Base-by-base conservation (phyloP, 2,113 vertebrate species). In the Stigmatopora nigra region DNA sequence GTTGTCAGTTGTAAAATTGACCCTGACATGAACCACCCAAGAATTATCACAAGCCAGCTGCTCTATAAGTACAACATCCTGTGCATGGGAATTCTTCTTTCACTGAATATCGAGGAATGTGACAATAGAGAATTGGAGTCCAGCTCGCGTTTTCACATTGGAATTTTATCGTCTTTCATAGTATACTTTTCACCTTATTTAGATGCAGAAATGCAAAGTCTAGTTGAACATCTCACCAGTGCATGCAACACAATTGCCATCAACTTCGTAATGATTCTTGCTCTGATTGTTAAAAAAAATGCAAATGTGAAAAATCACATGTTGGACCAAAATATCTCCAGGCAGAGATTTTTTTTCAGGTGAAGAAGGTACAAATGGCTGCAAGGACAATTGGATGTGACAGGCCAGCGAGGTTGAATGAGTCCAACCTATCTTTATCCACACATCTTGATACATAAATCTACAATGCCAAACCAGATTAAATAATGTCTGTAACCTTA, bases 381-480 rank as follows among this genome's bases (percentile, higher is more conserved):
- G 66, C 77, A 69, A 66, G 63, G 61, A 64, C 70, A 68, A 59
- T 20, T 38, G 69, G n/a, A 25, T 64, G 62, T 66, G 71, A 45
- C 67, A 76, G 72, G 69, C 44, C 51, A 35, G 31, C 9, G 5
- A 64, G 71, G 73, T 61, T 63, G 75, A 62, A 22, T 35, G 14
- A 17, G 56, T 16, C 31, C 49, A 1, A 70, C 67, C 6, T 9
- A 16, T 31, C 25, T 31, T 31, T 31, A 31, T 53, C 69, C 81
- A 70, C 76, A 79, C 80, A 71, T 46, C 45, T 44, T 45, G 12
- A 64, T 56, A 36, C 20, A 36, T 11, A 48, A 53, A 61, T 10
- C 6, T 7, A 20, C 8, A 2, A 10, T 10, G 7, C 2, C 3
- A 2, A 10, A 8, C 1, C 3, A 20, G 17, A 12, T 52, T 0